These are phyloP conservation scores for Tipula confusa DNA, from an alignment of 2,888 invertebrate species.

Conservation along the genomic window DNA sequence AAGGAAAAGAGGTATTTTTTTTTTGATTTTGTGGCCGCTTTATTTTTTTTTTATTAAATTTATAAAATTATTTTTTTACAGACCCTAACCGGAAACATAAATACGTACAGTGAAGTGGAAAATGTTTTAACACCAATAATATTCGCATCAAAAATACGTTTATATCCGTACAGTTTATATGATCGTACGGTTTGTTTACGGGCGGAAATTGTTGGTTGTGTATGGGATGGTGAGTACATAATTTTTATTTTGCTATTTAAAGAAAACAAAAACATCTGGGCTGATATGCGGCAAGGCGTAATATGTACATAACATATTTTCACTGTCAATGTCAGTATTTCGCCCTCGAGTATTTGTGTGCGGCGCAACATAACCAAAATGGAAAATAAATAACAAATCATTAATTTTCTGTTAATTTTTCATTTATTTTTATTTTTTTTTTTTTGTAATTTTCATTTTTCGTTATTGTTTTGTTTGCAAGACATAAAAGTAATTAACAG, in stretches of 20 bases:
- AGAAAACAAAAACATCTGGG: not conserved
- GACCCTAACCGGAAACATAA: slow-evolving; percentile 73
- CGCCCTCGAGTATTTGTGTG: not conserved
- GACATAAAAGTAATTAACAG: slow-evolving; percentile 20
- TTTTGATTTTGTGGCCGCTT: not conserved
- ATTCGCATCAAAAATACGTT: slow-evolving; percentile 69
- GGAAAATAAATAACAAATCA: slow-evolving; percentile 25
- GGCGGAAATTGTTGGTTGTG: slow-evolving; percentile 76
- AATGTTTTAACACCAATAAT: slow-evolving; percentile 70
- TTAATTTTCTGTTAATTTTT: slow-evolving; percentile 13
- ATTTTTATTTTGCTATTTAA: not conserved
- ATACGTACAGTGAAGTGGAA: slow-evolving; percentile 71
- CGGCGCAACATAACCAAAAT: not conserved
- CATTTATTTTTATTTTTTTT: too few species aligned
- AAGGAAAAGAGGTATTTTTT: slow-evolving; percentile 64
- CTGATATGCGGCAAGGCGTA: not conserved
- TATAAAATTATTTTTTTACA: slow-evolving; percentile 51
- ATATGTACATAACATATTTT: not conserved
- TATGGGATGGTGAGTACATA: slow-evolving; percentile 63
- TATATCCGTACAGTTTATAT: slow-evolving; percentile 74
- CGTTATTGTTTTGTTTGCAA: slow-evolving; percentile 3
- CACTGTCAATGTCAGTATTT: not conserved
- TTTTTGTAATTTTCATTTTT: too few species aligned
- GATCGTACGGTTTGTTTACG: slow-evolving; percentile 76
- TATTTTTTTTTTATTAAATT: not conserved